Percentiles rank a stretch among this genome's conserved stretches.
phyloP scores from a whole-genome alignment of 2,113 vertebrate genomes.

The Illadopsis cleaveri region DNA sequence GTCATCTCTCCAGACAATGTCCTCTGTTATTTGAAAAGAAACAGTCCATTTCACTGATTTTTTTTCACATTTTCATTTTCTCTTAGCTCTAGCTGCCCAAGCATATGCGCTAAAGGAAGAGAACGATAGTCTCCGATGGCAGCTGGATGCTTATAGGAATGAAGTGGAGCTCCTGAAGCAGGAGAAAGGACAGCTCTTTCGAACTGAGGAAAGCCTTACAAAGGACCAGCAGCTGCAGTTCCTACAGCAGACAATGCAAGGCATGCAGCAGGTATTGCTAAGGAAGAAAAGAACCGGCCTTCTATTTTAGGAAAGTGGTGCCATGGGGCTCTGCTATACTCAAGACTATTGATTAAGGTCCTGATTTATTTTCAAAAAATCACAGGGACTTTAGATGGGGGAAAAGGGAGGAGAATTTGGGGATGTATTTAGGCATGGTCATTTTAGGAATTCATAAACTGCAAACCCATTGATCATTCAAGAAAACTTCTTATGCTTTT shows the following conservation, averaged over 20 bases:
- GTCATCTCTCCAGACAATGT: not conserved
- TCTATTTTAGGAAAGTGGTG: not conserved
- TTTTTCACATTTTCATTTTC: conserved; percentile 17
- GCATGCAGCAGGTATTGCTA: conserved; percentile 90
- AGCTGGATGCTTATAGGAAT: conserved; percentile 92
- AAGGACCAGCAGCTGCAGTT: conserved; percentile 88
- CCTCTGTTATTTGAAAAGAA: not conserved
- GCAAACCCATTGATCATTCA: not conserved
- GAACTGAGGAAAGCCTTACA: conserved; percentile 80
- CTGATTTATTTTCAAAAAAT: not conserved
- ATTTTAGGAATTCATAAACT: not conserved
- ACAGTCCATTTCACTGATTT: not conserved
- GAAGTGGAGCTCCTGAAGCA: conserved; percentile 94
- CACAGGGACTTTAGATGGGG: not conserved
- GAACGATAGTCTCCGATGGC: conserved; percentile 96
- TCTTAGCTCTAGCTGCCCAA: conserved; percentile 83
- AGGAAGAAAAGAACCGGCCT: not conserved
- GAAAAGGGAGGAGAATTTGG: not conserved
- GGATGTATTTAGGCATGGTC: not conserved
- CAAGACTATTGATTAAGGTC: not conserved
- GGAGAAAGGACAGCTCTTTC: conserved; percentile 82
- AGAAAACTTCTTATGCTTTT: not conserved
- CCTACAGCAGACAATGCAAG: conserved; percentile 90
- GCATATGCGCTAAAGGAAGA: conserved; percentile 89
- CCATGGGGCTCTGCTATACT: not conserved